A percentile compares a stretch with the other conserved stretches of the same genome.
phyloP scores from a whole-genome alignment of 2,113 vertebrate genomes.

The Nyctereutes procyonoides region DNA sequence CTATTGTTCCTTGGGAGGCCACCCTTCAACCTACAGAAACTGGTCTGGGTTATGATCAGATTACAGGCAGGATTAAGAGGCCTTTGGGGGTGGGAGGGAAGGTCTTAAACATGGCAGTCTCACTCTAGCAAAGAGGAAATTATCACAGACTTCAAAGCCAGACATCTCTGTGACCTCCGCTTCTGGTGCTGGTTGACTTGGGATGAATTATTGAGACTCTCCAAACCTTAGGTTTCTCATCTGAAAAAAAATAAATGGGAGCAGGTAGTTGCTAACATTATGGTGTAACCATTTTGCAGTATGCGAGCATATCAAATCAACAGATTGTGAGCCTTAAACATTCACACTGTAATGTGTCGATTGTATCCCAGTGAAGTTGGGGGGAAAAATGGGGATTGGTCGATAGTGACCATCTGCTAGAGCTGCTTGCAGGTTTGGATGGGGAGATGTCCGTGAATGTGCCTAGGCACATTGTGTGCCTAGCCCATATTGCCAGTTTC shows the following conservation, averaged over 20 bases:
- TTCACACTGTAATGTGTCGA: not conserved
- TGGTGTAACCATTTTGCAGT: not conserved
- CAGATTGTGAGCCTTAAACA: not conserved
- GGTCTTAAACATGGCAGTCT: not conserved
- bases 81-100: not conserved
- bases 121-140: not conserved
- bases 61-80: not conserved
- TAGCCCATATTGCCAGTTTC: not conserved
- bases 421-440: not conserved
- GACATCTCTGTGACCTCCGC: not conserved
- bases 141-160: not conserved
- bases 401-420: not conserved
- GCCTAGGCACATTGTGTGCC: conserved; percentile 2
- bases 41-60: not conserved
- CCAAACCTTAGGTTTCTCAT: not conserved
- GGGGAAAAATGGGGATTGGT: no score
- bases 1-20: conserved; percentile 16
- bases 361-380: not conserved
- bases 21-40: conserved; percentile 49
- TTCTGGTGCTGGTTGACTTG: conserved; percentile 36
- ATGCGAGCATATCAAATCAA: not conserved
- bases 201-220: conserved; percentile 30
- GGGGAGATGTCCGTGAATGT: not conserved
- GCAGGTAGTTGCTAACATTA: not conserved
- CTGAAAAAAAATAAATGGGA: not conserved